Evolutionary conservation across 2,888 invertebrate species (phyloP).

Genomic region (Griposia aprilina): DNA sequence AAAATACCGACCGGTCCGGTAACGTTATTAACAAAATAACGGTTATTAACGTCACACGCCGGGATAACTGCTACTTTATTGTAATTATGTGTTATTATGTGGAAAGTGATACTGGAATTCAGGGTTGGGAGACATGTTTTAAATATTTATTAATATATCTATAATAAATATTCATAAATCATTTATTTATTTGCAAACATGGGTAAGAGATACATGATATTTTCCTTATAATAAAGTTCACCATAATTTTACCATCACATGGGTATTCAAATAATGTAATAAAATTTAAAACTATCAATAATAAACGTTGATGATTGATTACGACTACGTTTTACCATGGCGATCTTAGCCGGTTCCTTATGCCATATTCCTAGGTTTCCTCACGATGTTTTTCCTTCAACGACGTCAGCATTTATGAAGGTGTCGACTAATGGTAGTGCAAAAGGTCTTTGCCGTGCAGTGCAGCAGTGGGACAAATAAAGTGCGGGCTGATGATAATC

Average conservation of each 20-base stretch:
- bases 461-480: background rate
- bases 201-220: too few relatives aligned
- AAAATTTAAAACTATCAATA: too few relatives aligned
- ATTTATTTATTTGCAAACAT: too few relatives aligned
- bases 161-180: too few relatives aligned
- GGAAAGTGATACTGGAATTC: constrained; percentile 52
- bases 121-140: constrained; percentile 16
- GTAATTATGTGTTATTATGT: constrained; percentile 56
- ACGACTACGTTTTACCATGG: background rate
- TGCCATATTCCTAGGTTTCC: too few relatives aligned
- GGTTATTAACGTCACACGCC: constrained; percentile 54
- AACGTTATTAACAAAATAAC: constrained; percentile 63
- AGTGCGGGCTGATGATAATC: background rate
- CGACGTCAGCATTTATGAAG: too few relatives aligned
- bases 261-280: too few relatives aligned
- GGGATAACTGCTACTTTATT: constrained; percentile 39
- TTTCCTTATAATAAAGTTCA: too few relatives aligned
- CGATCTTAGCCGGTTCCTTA: background rate
- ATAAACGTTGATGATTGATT: constrained; percentile 3
- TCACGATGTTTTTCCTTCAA: too few relatives aligned
- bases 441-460: background rate
- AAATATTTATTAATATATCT: too few relatives aligned
- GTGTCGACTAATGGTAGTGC: background rate
- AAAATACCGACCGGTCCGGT: constrained; percentile 46
- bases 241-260: too few relatives aligned